phyloP scores from a whole-genome alignment of 2,797 vertebrate species.

The Cynodonichthys magdalenae region DNA sequence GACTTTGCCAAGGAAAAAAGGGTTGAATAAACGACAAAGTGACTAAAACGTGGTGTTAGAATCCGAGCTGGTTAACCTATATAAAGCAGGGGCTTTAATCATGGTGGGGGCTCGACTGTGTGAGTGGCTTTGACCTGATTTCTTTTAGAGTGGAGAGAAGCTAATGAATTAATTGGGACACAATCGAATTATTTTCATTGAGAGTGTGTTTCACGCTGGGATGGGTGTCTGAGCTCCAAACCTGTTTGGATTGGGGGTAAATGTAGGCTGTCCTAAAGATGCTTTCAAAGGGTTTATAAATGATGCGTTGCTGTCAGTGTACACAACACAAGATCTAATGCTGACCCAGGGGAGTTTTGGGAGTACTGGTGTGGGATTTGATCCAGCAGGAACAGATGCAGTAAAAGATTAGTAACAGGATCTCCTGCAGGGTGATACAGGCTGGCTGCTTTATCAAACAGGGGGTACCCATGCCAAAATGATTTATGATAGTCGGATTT shows the following conservation, averaged over 20 bases:
- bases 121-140: constrained; percentile 73
- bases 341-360: background rate
- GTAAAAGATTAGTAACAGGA: constrained; percentile 2
- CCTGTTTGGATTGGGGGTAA: constrained; percentile 21
- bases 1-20: constrained; percentile 24
- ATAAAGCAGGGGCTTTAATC: constrained; percentile 60
- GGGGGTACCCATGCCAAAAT: background rate
- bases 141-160: constrained; percentile 65
- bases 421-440: constrained; percentile 7
- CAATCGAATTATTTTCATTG: constrained; percentile 66
- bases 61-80: constrained; percentile 57
- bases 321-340: background rate
- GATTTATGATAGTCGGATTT: background rate
- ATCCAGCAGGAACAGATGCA: constrained; percentile 18
- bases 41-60: constrained; percentile 29
- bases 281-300: constrained; percentile 20
- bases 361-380: background rate
- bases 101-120: constrained; percentile 33
- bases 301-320: background rate
- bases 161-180: constrained; percentile 74
- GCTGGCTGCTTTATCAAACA: background rate
- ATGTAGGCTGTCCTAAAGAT: constrained; percentile 15
- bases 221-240: constrained; percentile 34
- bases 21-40: constrained; percentile 50
- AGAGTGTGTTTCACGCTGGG: constrained; percentile 32